Evolutionary conservation across 1,140 invertebrate genomes (phyloP), one percentile per base, ranked within the genome.

Genomic region (Limonius californicus): DNA sequence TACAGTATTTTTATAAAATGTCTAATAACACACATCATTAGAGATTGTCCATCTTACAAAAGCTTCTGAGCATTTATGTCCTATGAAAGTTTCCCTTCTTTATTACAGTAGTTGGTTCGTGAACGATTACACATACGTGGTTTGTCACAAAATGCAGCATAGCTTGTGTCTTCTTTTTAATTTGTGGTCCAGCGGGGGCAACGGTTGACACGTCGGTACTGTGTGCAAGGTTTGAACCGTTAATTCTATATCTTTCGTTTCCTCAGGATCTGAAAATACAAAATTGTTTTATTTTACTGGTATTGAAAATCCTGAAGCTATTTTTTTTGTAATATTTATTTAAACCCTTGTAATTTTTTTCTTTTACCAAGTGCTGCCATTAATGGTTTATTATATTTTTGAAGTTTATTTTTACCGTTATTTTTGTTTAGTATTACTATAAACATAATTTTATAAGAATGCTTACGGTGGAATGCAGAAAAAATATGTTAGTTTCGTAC

Each of bases 231-330:
- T 93, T 12, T 88, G 90, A 0, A 92, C 88, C 1, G 89, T 92
- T 65, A 93, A 86, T 73, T 93, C 90, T 42, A 94, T 88, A 72
- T 92, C 91, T 73, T 90, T 89, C 15, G 89, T 87, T 63, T 89
- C 87, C 63, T 85, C 85, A 27, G 84, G 81, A 53, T 83, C 81
- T 72, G 77, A 39, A 39, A 39, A n/a, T n/a, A n/a, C n/a, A n/a
- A n/a, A n/a, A n/a, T n/a, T n/a, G n/a, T n/a, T n/a, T n/a, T n/a
- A n/a, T n/a, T n/a, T n/a, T n/a, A n/a, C n/a, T n/a, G n/a, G n/a
- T 55, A 76, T 72, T 20, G 55, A 47, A 59, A 57, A 55, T 57
- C 6, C 15, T 18, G 43, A 32, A 32, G 11, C 11, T 32, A 32
- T 32, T 6, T 32, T 32, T 32, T 32, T n/a, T n/a, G n/a, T n/a